Base-by-base conservation (phyloP, 1,140 invertebrate species). In the Drosophila watanabei region DNA sequence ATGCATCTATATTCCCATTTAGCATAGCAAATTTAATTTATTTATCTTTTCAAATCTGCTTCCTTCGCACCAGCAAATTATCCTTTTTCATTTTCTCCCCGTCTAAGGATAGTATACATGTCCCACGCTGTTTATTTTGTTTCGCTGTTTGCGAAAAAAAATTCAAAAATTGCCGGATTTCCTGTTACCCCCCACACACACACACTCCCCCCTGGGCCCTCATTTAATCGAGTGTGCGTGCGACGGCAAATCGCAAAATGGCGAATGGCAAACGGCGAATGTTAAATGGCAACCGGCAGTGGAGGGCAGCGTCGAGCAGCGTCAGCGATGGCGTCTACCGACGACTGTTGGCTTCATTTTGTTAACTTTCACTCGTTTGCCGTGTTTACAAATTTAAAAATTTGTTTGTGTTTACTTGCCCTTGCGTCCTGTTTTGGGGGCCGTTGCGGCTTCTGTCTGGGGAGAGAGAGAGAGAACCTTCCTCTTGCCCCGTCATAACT, bases 301-400 rank as follows among this genome's bases (percentile, higher is more conserved):
- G 48, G 62, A 63, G 61, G 46, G 24, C 48, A n/a, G 48, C 48
- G 24, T 11, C 1, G 61, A 59, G 66, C 58, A 46, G 65, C 56
- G 80, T 56, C 64, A 59, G 72, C 73, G 39, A 58, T 51, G 58
- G 48, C 76, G 60, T 63, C 75, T 77, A 78, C 66, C 66, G n/a
- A n/a, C n/a, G 59, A 70, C 49, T 89, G 63, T 79, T 85, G 86
- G 46, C 71, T 88, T 75, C 77, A 71, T 84, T 87, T 77, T 78
- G 75, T 86, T 73, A 75, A 62, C 66, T 81, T 63, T 80, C 65
- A 54, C 69, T 88, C 81, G 79, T 90, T 85, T 68, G 86, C 66
- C 75, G 63, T 89, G 86, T 90, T 89, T 90, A 89, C 85, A 89
- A 89, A 89, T 89, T 89, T 86, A 76, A 90, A 85, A 89, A 89